phyloP scores from a whole-genome alignment of 2,797 vertebrate genomes.

The Clarias fuscus region DNA sequence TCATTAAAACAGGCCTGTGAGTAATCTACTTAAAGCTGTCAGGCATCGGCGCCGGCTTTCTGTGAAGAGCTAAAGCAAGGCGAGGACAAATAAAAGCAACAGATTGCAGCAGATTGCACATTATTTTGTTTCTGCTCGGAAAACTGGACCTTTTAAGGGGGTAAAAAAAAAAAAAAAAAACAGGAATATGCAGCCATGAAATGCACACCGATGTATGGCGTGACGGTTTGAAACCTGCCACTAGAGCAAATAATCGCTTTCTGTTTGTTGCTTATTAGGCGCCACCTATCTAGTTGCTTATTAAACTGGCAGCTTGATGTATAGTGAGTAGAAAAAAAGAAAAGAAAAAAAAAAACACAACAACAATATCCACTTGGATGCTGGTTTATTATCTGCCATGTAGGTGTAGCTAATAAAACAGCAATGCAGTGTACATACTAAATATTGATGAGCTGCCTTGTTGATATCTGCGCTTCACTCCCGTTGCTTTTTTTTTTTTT shows the following conservation, averaged over 20 bases:
- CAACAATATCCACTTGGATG: background rate
- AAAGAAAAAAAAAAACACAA: background rate
- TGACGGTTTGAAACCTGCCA: slow-evolving; percentile 2
- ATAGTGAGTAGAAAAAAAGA: background rate
- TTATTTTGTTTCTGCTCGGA: slow-evolving; percentile 43
- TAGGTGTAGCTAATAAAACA: slow-evolving; percentile 1
- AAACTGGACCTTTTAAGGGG: slow-evolving; percentile 29
- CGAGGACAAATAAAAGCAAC: slow-evolving; percentile 43
- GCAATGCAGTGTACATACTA: background rate
- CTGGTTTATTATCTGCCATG: background rate
- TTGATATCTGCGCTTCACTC: background rate
- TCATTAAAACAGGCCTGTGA: slow-evolving; percentile 52
- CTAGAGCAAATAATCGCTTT: slow-evolving; percentile 5
- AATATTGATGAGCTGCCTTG: background rate
- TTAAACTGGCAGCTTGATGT: slow-evolving; percentile 2
- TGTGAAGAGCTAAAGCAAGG: slow-evolving; percentile 41
- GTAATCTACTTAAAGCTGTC: slow-evolving; percentile 50
- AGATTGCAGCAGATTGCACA: slow-evolving; percentile 45
- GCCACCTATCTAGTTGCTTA: background rate
- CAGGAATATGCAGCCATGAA: background rate
- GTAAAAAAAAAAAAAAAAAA: slow-evolving; percentile 2
- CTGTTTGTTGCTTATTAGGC: background rate
- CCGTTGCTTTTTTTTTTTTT: background rate
- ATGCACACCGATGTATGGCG: slow-evolving; percentile 15
- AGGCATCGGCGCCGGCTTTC: slow-evolving; percentile 34